phyloP scores from a whole-genome alignment of 2,888 invertebrate species.

The Zygogramma bicolorata region DNA sequence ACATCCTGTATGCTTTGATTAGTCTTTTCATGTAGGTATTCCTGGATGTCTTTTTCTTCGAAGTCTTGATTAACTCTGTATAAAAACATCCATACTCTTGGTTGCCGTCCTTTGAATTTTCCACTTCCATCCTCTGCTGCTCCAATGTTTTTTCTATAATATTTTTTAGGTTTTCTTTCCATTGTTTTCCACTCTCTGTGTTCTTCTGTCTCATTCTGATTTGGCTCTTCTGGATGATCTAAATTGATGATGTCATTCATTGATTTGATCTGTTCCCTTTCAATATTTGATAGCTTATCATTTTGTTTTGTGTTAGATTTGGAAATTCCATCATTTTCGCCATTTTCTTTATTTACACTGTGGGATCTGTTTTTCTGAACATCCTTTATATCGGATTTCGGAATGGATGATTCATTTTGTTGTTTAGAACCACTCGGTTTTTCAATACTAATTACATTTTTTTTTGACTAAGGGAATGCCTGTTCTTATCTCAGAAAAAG shows the following conservation, averaged over 20 bases:
- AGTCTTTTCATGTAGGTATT: slow-evolving; percentile 14
- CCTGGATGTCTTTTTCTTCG: slow-evolving; percentile 3
- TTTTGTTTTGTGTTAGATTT: slow-evolving; percentile 16
- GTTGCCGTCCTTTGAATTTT: slow-evolving; percentile 14
- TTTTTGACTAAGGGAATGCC: not conserved
- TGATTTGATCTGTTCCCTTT: slow-evolving; percentile 12
- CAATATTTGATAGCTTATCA: slow-evolving; percentile 10
- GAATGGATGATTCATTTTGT: not conserved
- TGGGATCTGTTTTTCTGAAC: not conserved
- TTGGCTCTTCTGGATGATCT: slow-evolving; percentile 1
- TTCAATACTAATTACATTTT: not conserved
- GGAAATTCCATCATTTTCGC: too few relatives aligned
- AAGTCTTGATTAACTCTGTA: slow-evolving; percentile 10
- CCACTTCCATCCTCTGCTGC: slow-evolving; percentile 11
- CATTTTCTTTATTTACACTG: not conserved
- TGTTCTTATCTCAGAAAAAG: not conserved
- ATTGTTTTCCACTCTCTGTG: slow-evolving; percentile 4
- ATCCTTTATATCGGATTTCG: not conserved
- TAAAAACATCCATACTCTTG: slow-evolving; percentile 14
- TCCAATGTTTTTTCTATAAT: too few relatives aligned
- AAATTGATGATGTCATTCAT: slow-evolving; percentile 15
- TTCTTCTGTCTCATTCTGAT: slow-evolving; percentile 8
- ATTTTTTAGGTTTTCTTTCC: slow-evolving; percentile 2
- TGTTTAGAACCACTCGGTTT: not conserved
- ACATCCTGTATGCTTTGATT: slow-evolving; percentile 8